Base-by-base conservation (phyloP, 1,140 invertebrate genomes). In the Laupala kohalensis region DNA sequence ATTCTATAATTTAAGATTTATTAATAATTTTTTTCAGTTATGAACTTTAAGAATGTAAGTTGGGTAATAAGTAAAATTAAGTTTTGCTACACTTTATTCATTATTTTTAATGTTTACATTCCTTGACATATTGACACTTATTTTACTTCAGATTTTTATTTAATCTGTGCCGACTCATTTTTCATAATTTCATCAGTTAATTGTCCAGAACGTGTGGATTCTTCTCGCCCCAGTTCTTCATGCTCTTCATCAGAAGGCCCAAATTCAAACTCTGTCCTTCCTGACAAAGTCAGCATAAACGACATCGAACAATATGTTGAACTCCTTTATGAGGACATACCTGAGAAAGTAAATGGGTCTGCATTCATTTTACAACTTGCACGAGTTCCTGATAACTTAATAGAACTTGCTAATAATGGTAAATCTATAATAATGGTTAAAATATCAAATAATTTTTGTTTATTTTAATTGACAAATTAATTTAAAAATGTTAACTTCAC, bases 241-340 rank as follows among this genome's bases (percentile, higher is more conserved):
- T 67, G 70, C 25, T 70, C 71, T 13, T 76, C 72, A 23, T 74
- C 75, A 62, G 72, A 73, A 26, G 70, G 30, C 63, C 25, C 73
- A 30, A 27, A 27, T 67, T 71, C 69, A 26, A 28, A 37, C 37
- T 13, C 53, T 71, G 76, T 69, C 70, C 77, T 75, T 69, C 77
- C 76, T 15, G 83, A 84, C 77, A 82, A 82, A 66, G 88, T 90
- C 67, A 86, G 88, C 26, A 90, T 94, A 69, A 92, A 92, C 76
- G 90, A 90, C 79, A 86, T 98, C 67, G 94, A 98, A 78, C 90
- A 90, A 76, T 99, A 99, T 81, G 90, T 98, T 64, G 97, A 99
- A 81, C 83, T 99, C 72, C 82, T 99, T 5, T 99, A 99, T 81
- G 97, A 99, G 83, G 95, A 95, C 75, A 89, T 96, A 75, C 85